Evolutionary conservation across 2,113 vertebrate species (phyloP).

Genomic region (Hucho hucho): DNA sequence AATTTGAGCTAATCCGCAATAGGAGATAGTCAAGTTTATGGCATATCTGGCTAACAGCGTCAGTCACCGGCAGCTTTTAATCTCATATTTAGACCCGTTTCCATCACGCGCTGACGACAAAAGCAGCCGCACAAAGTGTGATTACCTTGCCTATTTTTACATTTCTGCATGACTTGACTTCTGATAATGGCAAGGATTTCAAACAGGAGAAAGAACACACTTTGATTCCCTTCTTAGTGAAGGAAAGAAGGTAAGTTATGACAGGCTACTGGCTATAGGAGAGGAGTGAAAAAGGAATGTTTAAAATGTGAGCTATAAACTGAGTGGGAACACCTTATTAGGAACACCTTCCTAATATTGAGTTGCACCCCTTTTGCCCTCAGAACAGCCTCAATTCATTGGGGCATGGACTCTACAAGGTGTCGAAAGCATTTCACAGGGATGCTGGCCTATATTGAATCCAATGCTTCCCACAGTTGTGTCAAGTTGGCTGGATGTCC

Average conservation of each 20-base stretch:
- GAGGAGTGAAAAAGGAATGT: neutral
- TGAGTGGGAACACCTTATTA: no score
- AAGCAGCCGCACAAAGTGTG: conserved; percentile 70
- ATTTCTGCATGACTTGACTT: conserved; percentile 72
- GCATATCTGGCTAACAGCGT: conserved; percentile 79
- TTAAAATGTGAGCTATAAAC: no score
- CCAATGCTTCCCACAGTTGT: no score
- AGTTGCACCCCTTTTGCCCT: no score
- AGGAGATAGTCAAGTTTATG: conserved; percentile 76
- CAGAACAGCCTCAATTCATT: no score
- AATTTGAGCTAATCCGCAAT: conserved; percentile 77
- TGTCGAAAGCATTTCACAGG: no score
- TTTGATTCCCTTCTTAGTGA: conserved; percentile 30
- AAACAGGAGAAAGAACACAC: conserved; percentile 32
- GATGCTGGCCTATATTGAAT: no score
- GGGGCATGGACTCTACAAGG: no score
- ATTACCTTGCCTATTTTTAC: conserved; percentile 65
- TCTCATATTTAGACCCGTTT: conserved; percentile 78
- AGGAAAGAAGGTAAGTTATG: conserved; percentile 46
- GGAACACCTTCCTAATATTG: no score
- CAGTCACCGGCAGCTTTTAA: conserved; percentile 76
- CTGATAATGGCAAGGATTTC: conserved; percentile 62
- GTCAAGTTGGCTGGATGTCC: no score
- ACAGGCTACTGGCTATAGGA: conserved; percentile 39
- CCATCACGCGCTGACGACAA: conserved; percentile 73